These are phyloP conservation scores for Poeciliopsis retropinna DNA, from an alignment of 2,113 vertebrate genomes.

Conservation along the genomic window DNA sequence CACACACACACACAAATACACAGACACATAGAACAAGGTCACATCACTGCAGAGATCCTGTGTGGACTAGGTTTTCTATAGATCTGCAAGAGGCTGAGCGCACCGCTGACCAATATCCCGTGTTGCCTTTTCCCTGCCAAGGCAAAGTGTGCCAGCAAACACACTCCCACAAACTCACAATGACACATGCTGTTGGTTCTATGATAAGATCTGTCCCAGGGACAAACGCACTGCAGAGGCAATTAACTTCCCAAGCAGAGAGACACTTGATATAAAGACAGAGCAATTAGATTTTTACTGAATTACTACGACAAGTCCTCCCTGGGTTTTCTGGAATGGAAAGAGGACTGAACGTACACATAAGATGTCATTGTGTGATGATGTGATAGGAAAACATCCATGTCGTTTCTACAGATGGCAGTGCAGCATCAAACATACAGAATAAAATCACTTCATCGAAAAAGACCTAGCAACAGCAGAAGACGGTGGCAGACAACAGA, in stretches of 20 bases:
- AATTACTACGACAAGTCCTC: constrained; percentile 29
- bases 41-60: constrained; percentile 28
- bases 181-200: constrained; percentile 27
- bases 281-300: constrained; percentile 38
- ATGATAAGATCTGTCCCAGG: constrained; percentile 22
- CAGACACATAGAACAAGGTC: constrained; percentile 41
- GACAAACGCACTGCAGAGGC: constrained; percentile 35
- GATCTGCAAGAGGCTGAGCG: constrained; percentile 33
- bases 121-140: constrained; percentile 51
- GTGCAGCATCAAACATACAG: not conserved
- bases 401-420: constrained; percentile 24
- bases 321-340: not conserved
- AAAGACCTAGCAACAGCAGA: constrained; percentile 3
- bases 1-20: constrained; percentile 7
- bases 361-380: constrained; percentile 26
- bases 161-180: constrained; percentile 28
- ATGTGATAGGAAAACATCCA: constrained; percentile 25
- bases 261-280: constrained; percentile 34
- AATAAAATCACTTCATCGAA: constrained; percentile 1
- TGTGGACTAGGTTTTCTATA: constrained; percentile 31
- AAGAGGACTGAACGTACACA: constrained; percentile 15
- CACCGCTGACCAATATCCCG: constrained; percentile 49
- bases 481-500: not conserved
- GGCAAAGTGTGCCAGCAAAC: constrained; percentile 52
- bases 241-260: constrained; percentile 29